phyloP scores from a whole-genome alignment of 2,797 vertebrate genomes.

The Eulemur coronatus region DNA sequence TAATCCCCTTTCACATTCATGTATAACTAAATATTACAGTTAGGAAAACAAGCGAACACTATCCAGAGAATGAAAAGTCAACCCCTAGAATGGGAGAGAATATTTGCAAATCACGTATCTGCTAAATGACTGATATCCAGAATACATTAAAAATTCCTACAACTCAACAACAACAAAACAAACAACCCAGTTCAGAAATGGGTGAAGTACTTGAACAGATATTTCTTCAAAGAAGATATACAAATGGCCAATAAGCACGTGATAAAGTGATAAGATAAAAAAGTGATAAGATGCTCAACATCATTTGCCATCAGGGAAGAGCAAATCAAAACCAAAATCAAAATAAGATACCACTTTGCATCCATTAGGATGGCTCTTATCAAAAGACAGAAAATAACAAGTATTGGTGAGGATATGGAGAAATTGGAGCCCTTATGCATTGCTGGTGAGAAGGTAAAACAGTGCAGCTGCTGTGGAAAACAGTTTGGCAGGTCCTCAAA shows the following conservation, averaged over 20 bases:
- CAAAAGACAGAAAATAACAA: background rate
- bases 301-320: background rate
- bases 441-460: background rate
- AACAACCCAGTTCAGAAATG: background rate
- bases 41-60: background rate
- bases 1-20: background rate
- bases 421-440: background rate
- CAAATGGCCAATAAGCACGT: background rate
- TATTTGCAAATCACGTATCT: background rate
- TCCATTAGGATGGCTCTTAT: background rate
- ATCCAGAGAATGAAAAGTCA: background rate
- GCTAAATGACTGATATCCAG: background rate
- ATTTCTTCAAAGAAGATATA: background rate
- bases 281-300: background rate
- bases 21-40: background rate
- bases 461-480: background rate
- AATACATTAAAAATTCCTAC: background rate
- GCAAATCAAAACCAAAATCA: constrained; percentile 19
- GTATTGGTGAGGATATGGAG: background rate
- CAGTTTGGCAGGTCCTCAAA: background rate
- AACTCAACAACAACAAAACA: background rate
- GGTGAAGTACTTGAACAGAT: background rate
- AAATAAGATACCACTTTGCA: background rate
- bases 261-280: background rate
- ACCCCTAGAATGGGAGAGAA: background rate